Evolutionary conservation across 2,888 invertebrate genomes (phyloP), one percentile per base, ranked within the genome.

Genomic region (Diarsia rubi): DNA sequence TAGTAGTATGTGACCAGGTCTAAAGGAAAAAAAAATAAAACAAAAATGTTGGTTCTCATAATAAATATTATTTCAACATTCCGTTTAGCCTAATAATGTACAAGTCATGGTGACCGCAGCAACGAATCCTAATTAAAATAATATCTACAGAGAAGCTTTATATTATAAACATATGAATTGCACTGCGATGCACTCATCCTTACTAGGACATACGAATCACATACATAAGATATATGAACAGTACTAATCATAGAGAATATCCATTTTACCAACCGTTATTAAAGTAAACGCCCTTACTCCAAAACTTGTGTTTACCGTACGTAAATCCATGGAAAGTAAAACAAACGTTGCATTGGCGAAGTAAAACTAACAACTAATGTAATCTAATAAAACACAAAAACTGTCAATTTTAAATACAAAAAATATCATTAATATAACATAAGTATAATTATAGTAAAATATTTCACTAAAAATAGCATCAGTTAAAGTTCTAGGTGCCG

Each of bases 61-160:
- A 93, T 95, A 96, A 96, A 96, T 96, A 96, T 96, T 95, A 96
- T 96, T 96, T 95, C 93, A 96, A 95, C 89, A 93, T 90, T 92
- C 88, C 90, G 89, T 90, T 86, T 88, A 92, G 90, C 93, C 92
- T 92, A 92, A 88, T 86, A 91, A 92, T 91, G 89, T 94, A 94
- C 92, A 94, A 88, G 83, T 82, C 75, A 57, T 86, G 87, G 83
- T 89, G 92, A 91, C 90, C 88, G 85, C 86, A 81, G 85, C 84
- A 86, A 90, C 90, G 86, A 89, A 90, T 89, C 90, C 86, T 86
- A 88, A 91, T 93, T 89, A 93, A 96, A 96, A 96, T 95, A 96
- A 96, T 95, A 96, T 96, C 96, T 95, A 96, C 93, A 95, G 93
- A 95, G 94, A 95, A 88, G 54, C 78, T 84, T 88, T 88, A 87